Evolutionary conservation across 64 coral and sea anemone species (phyloP), one percentile per base, ranked within the genome.

Genomic region (Acropora tenuis): DNA sequence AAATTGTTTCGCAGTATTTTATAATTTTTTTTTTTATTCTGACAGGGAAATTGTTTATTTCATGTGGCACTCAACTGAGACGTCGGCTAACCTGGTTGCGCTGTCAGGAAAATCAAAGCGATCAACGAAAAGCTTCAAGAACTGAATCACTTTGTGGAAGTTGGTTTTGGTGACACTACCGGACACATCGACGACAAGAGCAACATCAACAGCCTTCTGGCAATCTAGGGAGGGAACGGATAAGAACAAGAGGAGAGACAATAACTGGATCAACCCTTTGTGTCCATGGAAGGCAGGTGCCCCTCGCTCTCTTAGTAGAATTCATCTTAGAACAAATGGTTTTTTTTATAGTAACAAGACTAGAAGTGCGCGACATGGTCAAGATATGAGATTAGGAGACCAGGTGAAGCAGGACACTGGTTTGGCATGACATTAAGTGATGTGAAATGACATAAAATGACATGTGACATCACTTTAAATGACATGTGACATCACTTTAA

Each of bases 51-150:
- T 30, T 30, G 30, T 30, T 30, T 30, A 30, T 30, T 30, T 30
- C 30, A 30, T 30, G 30, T 30, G 30, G 59, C 42, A 65, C 2
- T 16, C 41, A 17, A 30, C 30, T 30, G 30, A 11, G 43, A 41
- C 2, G 2, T 46, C 5, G 6, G 49, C 60, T 72, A 12, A 71
- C 82, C 82, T 85, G 8, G 82, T 85, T 1, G 41, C 60, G 10
- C 82, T 85, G 16, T 85, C 65, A 3, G 82, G 82, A 49, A 85
- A 85, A 65, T 85, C 63, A 71, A 85, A 85, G 82, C 82, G 82
- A 8, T 85, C 65, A 44, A 85, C 82, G 12, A 85, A 85, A 2
- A 85, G 61, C 45, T 85, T 85, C 8, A 85, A 58, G 44, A 85
- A 85, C 11, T 85, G 82, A 48, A 85, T 85, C 18, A 85, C 65